Evolutionary conservation across 2,888 invertebrate species (phyloP).

Genomic region (Drosophila diplacantha): DNA sequence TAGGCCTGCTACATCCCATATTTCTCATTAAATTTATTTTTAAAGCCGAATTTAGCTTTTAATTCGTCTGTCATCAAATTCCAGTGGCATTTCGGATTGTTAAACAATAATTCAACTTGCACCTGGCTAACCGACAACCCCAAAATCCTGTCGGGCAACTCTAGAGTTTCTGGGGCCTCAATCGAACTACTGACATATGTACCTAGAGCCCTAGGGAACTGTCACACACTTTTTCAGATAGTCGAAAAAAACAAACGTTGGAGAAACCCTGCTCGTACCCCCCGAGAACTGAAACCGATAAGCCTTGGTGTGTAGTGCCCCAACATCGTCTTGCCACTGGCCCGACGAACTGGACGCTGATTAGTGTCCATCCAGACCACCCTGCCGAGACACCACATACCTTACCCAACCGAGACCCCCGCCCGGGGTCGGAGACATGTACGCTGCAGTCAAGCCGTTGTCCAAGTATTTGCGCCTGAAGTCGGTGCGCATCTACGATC

Average conservation of each 20-base stretch:
- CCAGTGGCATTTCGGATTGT: too few relatives aligned
- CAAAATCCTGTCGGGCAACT: background rate
- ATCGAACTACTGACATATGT: background rate
- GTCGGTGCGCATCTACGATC: conserved; percentile 84
- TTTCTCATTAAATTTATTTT: background rate
- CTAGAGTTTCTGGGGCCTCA: background rate
- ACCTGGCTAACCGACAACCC: background rate
- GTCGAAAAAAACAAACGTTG: background rate
- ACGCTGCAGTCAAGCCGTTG: conserved; percentile 82
- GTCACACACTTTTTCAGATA: background rate
- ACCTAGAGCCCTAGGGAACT: background rate
- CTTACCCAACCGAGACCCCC: too few relatives aligned
- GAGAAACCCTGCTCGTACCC: background rate
- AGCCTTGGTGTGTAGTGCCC: background rate
- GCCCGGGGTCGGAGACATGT: conserved; percentile 72
- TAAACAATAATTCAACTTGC: too few relatives aligned
- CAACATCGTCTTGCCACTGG: background rate
- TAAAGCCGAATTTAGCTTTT: background rate
- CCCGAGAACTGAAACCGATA: background rate
- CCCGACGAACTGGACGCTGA: background rate
- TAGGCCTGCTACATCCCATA: background rate
- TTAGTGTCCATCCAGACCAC: background rate
- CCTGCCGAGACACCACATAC: background rate
- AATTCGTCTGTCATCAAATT: too few relatives aligned
- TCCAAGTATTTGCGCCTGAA: conserved; percentile 80